phyloP scores from a whole-genome alignment of 1,140 invertebrate species.

The Thalassaphorura encarpata region DNA sequence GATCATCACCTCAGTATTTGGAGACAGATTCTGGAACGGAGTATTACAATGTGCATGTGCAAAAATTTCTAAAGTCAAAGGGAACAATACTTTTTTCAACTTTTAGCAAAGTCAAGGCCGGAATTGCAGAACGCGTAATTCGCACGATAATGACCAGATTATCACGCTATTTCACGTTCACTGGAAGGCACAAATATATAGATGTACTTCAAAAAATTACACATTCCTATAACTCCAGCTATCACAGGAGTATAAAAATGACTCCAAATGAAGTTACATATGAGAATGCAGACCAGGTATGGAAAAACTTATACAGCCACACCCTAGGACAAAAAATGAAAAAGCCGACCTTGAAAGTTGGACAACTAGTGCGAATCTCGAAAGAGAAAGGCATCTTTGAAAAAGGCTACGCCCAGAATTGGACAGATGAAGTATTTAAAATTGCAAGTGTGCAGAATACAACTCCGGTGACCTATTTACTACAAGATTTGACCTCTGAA shows the following conservation, averaged over 20 bases:
- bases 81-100: conserved; percentile 3
- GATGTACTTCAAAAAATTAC: conserved; percentile 7
- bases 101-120: conserved; percentile 1
- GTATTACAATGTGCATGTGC: neutral
- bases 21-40: conserved; percentile 10
- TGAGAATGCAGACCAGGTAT: conserved; percentile 7
- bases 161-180: conserved; percentile 7
- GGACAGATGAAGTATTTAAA: neutral
- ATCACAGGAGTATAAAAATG: conserved; percentile 9
- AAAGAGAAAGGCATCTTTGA: neutral
- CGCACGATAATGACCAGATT: conserved; percentile 5
- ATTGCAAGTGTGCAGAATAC: neutral
- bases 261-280: conserved; percentile 9
- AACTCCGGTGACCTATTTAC: neutral
- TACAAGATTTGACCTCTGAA: neutral
- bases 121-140: conserved; percentile 10
- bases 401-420: neutral
- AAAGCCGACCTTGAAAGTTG: conserved; percentile 2
- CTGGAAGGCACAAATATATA: conserved; percentile 4
- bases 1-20: neutral
- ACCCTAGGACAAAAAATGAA: neutral
- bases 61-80: neutral
- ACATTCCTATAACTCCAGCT: conserved; percentile 11
- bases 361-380: neutral
- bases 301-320: neutral